phyloP scores from a whole-genome alignment of 2,888 invertebrate species.

The Mamestra brassicae region DNA sequence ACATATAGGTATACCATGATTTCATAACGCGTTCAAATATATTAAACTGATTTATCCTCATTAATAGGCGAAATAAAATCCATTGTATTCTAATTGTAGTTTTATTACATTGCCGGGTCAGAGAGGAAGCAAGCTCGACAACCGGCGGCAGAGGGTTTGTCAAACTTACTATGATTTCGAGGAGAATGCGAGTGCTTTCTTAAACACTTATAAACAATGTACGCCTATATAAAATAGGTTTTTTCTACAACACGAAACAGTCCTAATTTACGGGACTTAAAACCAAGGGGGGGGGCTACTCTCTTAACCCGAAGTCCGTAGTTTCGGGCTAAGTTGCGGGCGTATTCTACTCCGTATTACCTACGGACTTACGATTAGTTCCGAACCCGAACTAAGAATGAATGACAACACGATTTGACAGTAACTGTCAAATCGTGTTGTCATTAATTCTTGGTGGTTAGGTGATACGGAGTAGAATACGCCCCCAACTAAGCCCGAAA shows the following conservation, averaged over 20 bases:
- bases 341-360: too few species aligned
- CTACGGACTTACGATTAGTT: too few species aligned
- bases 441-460: too few species aligned
- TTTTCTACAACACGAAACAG: background rate
- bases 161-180: slow-evolving; percentile 6
- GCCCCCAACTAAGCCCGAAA: too few species aligned
- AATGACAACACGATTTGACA: too few species aligned
- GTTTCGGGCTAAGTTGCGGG: too few species aligned
- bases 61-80: slow-evolving; percentile 13
- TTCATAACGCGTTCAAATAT: background rate
- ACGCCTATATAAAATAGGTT: slow-evolving; percentile 53
- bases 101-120: slow-evolving; percentile 61
- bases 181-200: slow-evolving; percentile 27
- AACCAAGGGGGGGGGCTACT: too few species aligned
- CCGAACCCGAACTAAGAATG: too few species aligned
- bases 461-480: too few species aligned
- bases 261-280: background rate
- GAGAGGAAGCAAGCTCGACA: slow-evolving; percentile 40
- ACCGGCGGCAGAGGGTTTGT: slow-evolving; percentile 53
- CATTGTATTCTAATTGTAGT: slow-evolving; percentile 62
- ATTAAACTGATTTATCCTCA: background rate
- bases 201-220: background rate
- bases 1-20: background rate
- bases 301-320: too few species aligned
- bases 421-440: too few species aligned